Evolutionary conservation across 2,797 vertebrate genomes (phyloP), one percentile per base, ranked within the genome.

Genomic region (Picus viridis): DNA sequence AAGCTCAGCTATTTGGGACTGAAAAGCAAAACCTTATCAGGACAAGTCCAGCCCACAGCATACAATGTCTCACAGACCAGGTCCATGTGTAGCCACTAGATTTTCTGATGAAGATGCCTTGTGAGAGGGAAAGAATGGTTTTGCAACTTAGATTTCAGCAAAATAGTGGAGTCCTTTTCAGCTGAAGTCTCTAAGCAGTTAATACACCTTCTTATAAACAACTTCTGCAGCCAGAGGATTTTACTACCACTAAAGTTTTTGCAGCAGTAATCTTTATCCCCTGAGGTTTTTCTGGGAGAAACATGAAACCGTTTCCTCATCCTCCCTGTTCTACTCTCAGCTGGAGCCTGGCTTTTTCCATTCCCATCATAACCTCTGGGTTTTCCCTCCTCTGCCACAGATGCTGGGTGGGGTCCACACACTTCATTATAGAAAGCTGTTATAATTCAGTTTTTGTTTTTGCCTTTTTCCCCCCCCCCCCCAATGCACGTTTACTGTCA

Each of bases 331-430:
- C 76, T 83, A 34, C 68, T 90, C 90, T 94, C 93, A 75, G 88
- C 92, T 94, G 92, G 92, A 94, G 85, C 51, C 90, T 93, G 79
- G 6, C 86, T 94, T 95, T 96, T 96, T 94, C 89, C 92, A 95
- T 91, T 93, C 61, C 57, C 61, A 64, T 83, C 65, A 43, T 72
- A 90, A 90, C 53, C 71, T 92, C 75, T 73, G 76, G 34, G 70
- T 89, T 94, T 96, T 94, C 67, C 70, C 64, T 84, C 62, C 71
- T 81, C 79, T 91, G 34, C 90, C 67, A 81, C 90, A 95, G 92
- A 95, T 92, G 85, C 80, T 83, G 95, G 93, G 95, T 94, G 95
- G 68, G 77, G 94, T 89, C 85, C 85, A 57, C 90, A 73, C 93
- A 90, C 86, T 95, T 96, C 87, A 78, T 96, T 88, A 90, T 11